phyloP scores from a whole-genome alignment of 2,797 vertebrate species.

The Lycodopsis pacificus region DNA sequence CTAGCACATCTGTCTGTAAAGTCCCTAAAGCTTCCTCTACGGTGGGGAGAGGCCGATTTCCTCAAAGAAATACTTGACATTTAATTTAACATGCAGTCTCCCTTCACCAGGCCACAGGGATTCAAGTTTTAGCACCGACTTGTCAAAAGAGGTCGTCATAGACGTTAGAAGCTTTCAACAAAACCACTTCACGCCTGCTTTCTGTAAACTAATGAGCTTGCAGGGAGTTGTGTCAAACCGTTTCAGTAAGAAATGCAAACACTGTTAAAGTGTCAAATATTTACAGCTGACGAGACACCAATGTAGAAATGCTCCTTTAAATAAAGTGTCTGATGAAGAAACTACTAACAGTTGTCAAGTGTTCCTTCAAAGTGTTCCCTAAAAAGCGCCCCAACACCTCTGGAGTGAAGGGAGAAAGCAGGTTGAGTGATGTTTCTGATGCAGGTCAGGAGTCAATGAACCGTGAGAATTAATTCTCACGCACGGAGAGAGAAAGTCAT shows the following conservation, averaged over 20 bases:
- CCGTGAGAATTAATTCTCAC: conserved; percentile 5
- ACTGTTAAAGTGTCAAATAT: conserved; percentile 30
- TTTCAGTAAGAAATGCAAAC: conserved; percentile 31
- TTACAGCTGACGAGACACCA: conserved; percentile 18
- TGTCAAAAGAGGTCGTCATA: conserved; percentile 30
- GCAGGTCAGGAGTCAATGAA: background rate
- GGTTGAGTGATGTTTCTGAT: conserved; percentile 1
- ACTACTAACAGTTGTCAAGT: conserved; percentile 24
- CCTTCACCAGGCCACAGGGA: conserved; percentile 17
- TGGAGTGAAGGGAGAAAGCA: conserved; percentile 20
- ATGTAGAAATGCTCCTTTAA: background rate
- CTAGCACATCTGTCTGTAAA: conserved; percentile 12
- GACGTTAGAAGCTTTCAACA: conserved; percentile 22
- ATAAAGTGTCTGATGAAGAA: conserved; percentile 11
- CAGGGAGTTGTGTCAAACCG: background rate
- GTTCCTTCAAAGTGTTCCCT: conserved; percentile 29
- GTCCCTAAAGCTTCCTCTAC: conserved; percentile 18
- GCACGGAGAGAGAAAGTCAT: background rate
- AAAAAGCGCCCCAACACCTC: conserved; percentile 12
- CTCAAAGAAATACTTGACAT: conserved; percentile 56
- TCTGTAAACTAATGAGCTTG: conserved; percentile 31
- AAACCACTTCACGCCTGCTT: conserved; percentile 19
- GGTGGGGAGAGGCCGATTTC: background rate
- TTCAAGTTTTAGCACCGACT: conserved; percentile 17
- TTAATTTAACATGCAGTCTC: conserved; percentile 44